Percentiles rank a stretch among this genome's conserved stretches.
Evolutionary conservation across 2,888 invertebrate genomes (phyloP).

Genomic region (Sclerodermus sp.): DNA sequence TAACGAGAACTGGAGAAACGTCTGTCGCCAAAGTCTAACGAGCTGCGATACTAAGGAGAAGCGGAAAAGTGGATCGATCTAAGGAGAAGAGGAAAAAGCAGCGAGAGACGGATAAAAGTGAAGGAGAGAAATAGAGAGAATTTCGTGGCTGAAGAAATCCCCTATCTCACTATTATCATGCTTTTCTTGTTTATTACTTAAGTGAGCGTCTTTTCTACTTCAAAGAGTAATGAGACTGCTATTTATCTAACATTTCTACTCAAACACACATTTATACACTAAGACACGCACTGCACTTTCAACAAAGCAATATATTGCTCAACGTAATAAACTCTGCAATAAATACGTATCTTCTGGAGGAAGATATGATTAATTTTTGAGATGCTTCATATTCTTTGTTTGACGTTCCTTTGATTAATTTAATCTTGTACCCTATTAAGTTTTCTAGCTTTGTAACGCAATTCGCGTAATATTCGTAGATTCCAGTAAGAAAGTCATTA

Average conservation of each 20-base stretch:
- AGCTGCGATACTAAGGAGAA: slow-evolving; percentile 17
- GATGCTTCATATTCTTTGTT: too few relatives aligned
- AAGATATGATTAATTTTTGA: too few relatives aligned
- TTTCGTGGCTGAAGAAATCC: not conserved
- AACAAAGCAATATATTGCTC: too few relatives aligned
- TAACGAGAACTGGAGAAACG: not conserved
- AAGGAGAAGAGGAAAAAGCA: not conserved
- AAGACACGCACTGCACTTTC: too few relatives aligned
- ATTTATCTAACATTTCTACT: slow-evolving; percentile 5
- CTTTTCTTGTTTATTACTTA: slow-evolving; percentile 17
- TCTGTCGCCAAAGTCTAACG: slow-evolving; percentile 25
- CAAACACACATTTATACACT: too few relatives aligned
- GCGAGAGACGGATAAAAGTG: not conserved
- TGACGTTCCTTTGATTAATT: too few relatives aligned
- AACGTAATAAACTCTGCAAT: too few relatives aligned
- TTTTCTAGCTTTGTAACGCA: too few relatives aligned
- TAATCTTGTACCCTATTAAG: too few relatives aligned
- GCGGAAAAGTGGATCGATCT: not conserved
- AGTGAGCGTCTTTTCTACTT: slow-evolving; percentile 15
- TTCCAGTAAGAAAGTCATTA: too few relatives aligned
- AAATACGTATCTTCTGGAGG: too few relatives aligned
- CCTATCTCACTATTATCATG: not conserved
- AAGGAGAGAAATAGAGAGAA: not conserved
- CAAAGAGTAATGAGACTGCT: slow-evolving; percentile 13
- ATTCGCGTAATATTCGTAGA: too few relatives aligned